Evolutionary conservation across 2,888 invertebrate genomes (phyloP), one percentile per base, ranked within the genome.

Genomic region (Acanthococcus lagerstroemiae): DNA sequence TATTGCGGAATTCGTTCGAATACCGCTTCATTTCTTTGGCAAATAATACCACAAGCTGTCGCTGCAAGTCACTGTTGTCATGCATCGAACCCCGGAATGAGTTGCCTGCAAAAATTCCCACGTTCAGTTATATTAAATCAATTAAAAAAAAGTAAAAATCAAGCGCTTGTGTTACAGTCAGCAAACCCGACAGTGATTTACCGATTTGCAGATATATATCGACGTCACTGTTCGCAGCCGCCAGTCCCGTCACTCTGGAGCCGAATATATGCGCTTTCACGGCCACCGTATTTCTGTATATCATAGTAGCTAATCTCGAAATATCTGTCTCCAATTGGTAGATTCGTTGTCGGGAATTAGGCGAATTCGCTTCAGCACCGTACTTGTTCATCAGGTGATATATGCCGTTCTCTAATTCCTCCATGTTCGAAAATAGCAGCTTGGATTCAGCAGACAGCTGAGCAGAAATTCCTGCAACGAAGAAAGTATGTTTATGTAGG

Each of bases 171-270:
- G 12, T 12, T 12, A 37, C 12, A 12, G 9, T 37, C 9, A 37
- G 44, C n/a, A n/a, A n/a, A 24, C 24, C n/a, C 12, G 6, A 24
- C 3, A 6, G n/a, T 17, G 17, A 46, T 56, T 63, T 63, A 70
- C 71, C 68, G 17, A 69, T 66, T 50, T 69, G 68, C 37, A 69
- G 57, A 27, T 67, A 70, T 3, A 71, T 60, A 66, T 71, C 71
- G 21, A 70, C 68, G 55, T 71, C 71, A 67, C 71, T 71, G 7
- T 67, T 66, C 24, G 50, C 44, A 7, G 67, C 65, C 30, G 71
- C 70, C 52, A 70, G 68, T 17, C 70, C 71, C 7, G 70, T 69
- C 22, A 70, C 69, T 54, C 70, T 68, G 4, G 71, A 71, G 21
- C 71, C 71, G 60, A 71, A 71, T 9, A 56, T 55, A 21, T 67